Evolutionary conservation across 2,797 vertebrate genomes (phyloP), one percentile per base, ranked within the genome.

Genomic region (Acanthiza pusilla): DNA sequence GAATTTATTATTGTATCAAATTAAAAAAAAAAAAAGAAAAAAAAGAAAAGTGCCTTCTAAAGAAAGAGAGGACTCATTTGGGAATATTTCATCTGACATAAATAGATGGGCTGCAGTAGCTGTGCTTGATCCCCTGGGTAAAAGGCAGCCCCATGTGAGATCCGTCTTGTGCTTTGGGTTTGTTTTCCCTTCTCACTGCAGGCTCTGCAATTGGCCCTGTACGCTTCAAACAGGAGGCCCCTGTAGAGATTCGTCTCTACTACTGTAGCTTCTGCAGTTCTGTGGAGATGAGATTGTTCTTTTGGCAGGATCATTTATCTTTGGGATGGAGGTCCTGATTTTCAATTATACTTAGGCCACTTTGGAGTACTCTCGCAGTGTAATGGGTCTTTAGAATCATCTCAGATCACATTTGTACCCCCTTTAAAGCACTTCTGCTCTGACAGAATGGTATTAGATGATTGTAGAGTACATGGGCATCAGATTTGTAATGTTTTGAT

Each of bases 311-410:
- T 58, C 43, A 32, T 94, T 94, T 91, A 57, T 81, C 85, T 91
- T 72, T 90, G 54, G 78, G 76, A 94, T 60, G 51, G 47, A 94
- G 51, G 32, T 84, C 36, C 51, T 66, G 79, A 86, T 95, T 95
- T 89, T 88, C 63, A 75, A 66, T 91, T 90, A 81, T 68, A 71
- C 66, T 88, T 58, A 47, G 43, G 55, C 70, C 62, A 73, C 66
- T 93, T 85, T 55, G 85, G 62, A 90, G 83, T 57, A 74, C 83
- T 89, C 70, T 63, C 55, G 62, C 51, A 63, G n/a, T 25, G 21
- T 91, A 93, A 88, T 38, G 40, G 63, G 53, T 47, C 70, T 85
- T 95, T 82, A 84, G 85, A 94, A 91, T 84, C 54, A 75, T 53
- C 48, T 94, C 71, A 66, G 67, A 86, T 78, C 55, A 66, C 32